A percentile compares a stretch with the other conserved stretches of the same genome.
Conservation (phyloP, 1,140 invertebrate genomes). For the Triops longicaudatus region DNA sequence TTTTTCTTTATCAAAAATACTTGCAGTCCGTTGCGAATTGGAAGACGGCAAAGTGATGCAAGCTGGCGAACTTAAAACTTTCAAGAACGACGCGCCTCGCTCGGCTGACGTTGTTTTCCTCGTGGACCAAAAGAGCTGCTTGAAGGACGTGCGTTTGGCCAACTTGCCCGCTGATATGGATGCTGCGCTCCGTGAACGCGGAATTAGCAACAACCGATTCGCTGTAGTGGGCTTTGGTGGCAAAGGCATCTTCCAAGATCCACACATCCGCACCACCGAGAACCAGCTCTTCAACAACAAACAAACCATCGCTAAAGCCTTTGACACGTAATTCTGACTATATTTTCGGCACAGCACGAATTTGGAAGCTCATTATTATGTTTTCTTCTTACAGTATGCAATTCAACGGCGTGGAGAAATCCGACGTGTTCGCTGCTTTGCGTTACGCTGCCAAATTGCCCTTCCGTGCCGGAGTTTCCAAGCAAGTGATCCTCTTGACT, state of each 20-base stretch:
- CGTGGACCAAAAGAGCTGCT: constrained; percentile 43
- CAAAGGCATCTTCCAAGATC: constrained; percentile 33
- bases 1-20: not conserved
- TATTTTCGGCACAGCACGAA: constrained; percentile 33
- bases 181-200: constrained; percentile 36
- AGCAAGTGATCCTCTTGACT: constrained; percentile 43
- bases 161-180: constrained; percentile 36
- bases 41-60: constrained; percentile 35
- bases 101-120: constrained; percentile 47
- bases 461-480: constrained; percentile 45
- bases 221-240: constrained; percentile 46
- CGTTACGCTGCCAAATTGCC: constrained; percentile 41
- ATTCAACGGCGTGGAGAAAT: constrained; percentile 28
- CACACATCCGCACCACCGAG: constrained; percentile 42
- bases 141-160: constrained; percentile 30
- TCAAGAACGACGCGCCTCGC: constrained; percentile 34
- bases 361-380: constrained; percentile 27
- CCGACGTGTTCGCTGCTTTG: constrained; percentile 39
- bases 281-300: constrained; percentile 38
- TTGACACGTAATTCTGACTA: constrained; percentile 34
- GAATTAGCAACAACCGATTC: constrained; percentile 41
- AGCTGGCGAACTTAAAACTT: constrained; percentile 37
- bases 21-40: constrained; percentile 37
- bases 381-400: constrained; percentile 32
- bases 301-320: constrained; percentile 26